These are phyloP conservation scores for Cynocephalus volans DNA, from an alignment of 2,113 vertebrate genomes.

Conservation along the genomic window DNA sequence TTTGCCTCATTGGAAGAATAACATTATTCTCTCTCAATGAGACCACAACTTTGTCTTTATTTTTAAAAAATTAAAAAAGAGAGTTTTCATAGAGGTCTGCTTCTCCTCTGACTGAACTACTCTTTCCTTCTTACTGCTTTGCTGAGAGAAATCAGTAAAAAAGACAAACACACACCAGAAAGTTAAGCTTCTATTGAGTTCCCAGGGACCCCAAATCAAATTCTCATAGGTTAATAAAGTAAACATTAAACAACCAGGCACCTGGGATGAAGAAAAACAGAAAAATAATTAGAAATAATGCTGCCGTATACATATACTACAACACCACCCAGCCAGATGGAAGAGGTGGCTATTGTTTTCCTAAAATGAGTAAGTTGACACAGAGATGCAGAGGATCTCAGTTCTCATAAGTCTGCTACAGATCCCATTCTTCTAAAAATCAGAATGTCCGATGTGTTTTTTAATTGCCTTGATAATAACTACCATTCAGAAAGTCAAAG, in stretches of 20 bases:
- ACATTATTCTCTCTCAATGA: conserved; percentile 4
- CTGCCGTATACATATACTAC: not conserved
- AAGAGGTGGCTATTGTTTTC: not conserved
- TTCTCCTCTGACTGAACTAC: not conserved
- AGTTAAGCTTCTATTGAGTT: not conserved
- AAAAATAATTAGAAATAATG: not conserved
- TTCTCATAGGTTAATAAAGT: not conserved
- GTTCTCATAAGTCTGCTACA: not conserved
- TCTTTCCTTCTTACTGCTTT: not conserved
- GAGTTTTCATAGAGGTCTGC: not conserved
- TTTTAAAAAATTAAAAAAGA: not conserved
- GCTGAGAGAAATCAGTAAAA: not conserved
- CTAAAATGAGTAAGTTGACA: not conserved
- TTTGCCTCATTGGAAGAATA: not conserved
- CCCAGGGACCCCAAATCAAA: not conserved
- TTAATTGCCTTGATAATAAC: conserved; percentile 17
- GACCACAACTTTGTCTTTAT: not conserved
- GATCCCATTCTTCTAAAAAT: not conserved
- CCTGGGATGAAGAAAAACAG: not conserved
- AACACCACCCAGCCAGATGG: not conserved
- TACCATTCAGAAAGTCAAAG: conserved; percentile 27
- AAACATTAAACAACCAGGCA: not conserved
- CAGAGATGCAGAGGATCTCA: not conserved
- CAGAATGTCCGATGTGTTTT: not conserved
- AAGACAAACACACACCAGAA: not conserved